Base-by-base conservation (phyloP, 2,888 invertebrate species). In the Crocallis elinguaria region DNA sequence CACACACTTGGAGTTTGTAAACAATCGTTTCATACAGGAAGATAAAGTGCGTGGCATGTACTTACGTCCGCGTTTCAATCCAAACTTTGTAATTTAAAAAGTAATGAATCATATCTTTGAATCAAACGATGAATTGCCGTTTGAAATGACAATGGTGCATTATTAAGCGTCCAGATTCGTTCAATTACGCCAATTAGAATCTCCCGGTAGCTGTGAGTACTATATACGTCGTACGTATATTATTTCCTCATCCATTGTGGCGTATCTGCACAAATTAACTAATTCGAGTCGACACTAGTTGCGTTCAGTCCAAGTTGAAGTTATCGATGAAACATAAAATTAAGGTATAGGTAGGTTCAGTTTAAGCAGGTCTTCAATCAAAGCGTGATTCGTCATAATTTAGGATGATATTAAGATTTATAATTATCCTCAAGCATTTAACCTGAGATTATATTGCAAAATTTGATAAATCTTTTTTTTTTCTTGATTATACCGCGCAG, bases 171-270 rank as follows among this genome's bases (percentile, higher is more conserved):
- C 85, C 88, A 90, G 90, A 89, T 91, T 91, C 86, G 84, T 80
- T 80, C 89, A 91, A 90, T 91, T 91, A 91, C 85, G 82, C 84
- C 89, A 90, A 91, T 90, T 91, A 90, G 87, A 86, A 84, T 86
- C 84, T 83, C 85, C 86, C 82, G 84, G 85, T 82, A 81, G 77
- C 75, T 77, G 75, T 77, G 75, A 79, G 79, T 79, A 78, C 67
- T 72, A 69, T 70, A 62, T 66, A 66, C 67, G 64, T 71, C 74
- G 77, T 83, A 74, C 75, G 77, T 83, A 74, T 84, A 86, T 88
- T 88, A 88, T 88, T 86, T 90, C 88, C 88, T 88, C 84, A 77
- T 83, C 83, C 86, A 89, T 88, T 90, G 88, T 89, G 84, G 74
- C 79, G 86, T 84, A 83, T 88, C 82, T 86, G 88, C 84, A 88